Evolutionary conservation across 2,888 invertebrate species (phyloP).

Genomic region (Campoplex nolae): DNA sequence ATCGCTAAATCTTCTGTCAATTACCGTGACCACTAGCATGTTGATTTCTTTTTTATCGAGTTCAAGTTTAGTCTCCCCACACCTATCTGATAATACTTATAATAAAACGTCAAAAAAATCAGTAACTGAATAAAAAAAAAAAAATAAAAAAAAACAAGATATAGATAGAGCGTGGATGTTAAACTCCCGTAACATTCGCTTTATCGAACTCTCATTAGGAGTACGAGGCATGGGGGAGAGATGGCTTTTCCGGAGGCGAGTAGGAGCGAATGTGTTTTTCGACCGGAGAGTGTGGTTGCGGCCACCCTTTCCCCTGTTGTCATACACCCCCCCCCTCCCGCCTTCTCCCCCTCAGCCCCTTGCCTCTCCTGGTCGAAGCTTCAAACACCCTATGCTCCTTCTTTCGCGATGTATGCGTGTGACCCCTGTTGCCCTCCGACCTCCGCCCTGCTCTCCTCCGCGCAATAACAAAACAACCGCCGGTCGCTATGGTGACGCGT

Average conservation of each 20-base stretch:
- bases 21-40: neutral
- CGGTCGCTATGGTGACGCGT: constrained; percentile 83
- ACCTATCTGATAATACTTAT: neutral
- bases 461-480: constrained; percentile 84
- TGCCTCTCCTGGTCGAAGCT: constrained; percentile 54
- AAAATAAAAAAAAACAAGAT: neutral
- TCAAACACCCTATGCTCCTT: constrained; percentile 53
- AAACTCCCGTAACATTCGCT: constrained; percentile 83
- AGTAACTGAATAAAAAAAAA: neutral
- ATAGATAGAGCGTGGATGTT: constrained; percentile 77
- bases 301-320: constrained; percentile 72
- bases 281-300: constrained; percentile 81
- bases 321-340: constrained; percentile 56
- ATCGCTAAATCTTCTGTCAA: neutral
- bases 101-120: constrained; percentile 5
- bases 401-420: constrained; percentile 53
- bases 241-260: constrained; percentile 62
- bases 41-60: neutral
- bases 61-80: neutral
- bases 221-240: constrained; percentile 67
- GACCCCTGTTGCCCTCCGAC: constrained; percentile 69
- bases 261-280: constrained; percentile 83
- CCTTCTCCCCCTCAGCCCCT: constrained; percentile 32
- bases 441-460: constrained; percentile 75
- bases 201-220: constrained; percentile 85